Evolutionary conservation across 2,797 vertebrate species (phyloP), one percentile per base, ranked within the genome.

Genomic region (Silurus aristotelis): DNA sequence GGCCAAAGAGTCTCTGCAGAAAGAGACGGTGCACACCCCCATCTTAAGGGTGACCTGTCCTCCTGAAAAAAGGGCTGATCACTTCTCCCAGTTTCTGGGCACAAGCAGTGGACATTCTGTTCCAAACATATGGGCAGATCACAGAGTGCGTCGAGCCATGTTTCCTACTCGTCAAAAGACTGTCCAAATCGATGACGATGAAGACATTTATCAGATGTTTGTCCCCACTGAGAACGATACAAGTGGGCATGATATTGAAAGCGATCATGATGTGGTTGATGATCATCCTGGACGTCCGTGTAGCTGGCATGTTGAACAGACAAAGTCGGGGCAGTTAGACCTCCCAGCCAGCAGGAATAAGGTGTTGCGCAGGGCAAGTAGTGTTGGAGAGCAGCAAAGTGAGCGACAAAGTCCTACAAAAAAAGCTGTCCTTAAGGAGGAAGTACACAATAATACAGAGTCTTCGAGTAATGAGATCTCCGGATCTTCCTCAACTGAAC

Each of bases 121-220:
- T 75, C 93, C 95, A 85, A 97, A 96, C 91, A 97, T 99, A 91
- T 99, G 98, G 98, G 96, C 96, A 0, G 97, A 99, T 90, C 97
- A 98, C 87, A 96, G 96, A 73, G 96, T 97, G 86, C 94, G 97
- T 63, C 95, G 97, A 85, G 97, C 96, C 72, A 94, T 99, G 94
- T 99, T 99, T 89, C 97, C 98, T 66, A 96, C 96, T 71, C 96
- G 95, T 76, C 96, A 95, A 80, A 93, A 95, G 66, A 95, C 96
- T 7, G 95, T 96, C 71, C 96, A 97, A 86, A 95, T 96, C 0
- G 96, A 97, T 0, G 97, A 98, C 0, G 97, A 96, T 0, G 97
- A 98, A 81, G 97, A 98, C 0, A 98, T 99, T 87, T 99, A 99
- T 90, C 98, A 99, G 90, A 97, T 97, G 97, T 99, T 99, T 87